A percentile compares a stretch with the other conserved stretches of the same genome.
phyloP scores from a whole-genome alignment of 30 jellyfish, hydroid and myxozoan genomes.

The Catostylus mosaicus region DNA sequence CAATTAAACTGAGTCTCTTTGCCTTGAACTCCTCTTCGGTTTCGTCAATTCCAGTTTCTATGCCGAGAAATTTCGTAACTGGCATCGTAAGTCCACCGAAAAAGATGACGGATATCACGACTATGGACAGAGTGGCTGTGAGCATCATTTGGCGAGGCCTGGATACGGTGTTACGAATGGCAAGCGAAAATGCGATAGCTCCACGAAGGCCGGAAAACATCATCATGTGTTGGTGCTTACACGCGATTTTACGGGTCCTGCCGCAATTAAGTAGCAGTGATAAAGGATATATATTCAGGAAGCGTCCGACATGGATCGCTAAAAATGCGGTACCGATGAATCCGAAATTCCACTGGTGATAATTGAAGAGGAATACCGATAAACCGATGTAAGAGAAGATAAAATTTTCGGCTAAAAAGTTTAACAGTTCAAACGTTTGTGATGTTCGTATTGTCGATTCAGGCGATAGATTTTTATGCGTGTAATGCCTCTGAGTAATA shows the following conservation, averaged over 20 bases:
- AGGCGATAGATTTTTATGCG: constrained; percentile 96
- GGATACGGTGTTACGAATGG: constrained; percentile 98
- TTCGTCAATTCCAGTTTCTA: constrained; percentile 98
- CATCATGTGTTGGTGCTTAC: constrained; percentile 92
- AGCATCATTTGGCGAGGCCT: constrained; percentile 99
- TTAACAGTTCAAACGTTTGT: constrained; percentile 94
- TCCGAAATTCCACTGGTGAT: constrained; percentile 99
- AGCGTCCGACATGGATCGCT: constrained; percentile 95
- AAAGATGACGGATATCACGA: constrained; percentile 90
- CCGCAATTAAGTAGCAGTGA: constrained; percentile 88
- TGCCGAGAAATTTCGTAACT: constrained; percentile 87
- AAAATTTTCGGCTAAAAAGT: constrained; percentile 98
- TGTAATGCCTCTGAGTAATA: constrained; percentile 98
- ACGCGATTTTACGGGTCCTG: constrained; percentile 89
- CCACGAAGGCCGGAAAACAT: constrained; percentile 99
- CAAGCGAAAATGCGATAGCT: constrained; percentile 99
- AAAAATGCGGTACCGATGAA: constrained; percentile 95
- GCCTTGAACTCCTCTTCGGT: constrained; percentile 99
- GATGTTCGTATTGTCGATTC: constrained; percentile 95
- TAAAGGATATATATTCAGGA: constrained; percentile 87
- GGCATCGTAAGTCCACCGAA: constrained; percentile 98
- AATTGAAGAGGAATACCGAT: constrained; percentile 87
- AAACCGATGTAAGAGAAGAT: constrained; percentile 98
- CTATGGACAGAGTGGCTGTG: constrained; percentile 96
- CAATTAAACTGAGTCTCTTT: constrained; percentile 92